phyloP scores from a whole-genome alignment of 2,797 vertebrate genomes.

The Sebastes paucispinis region DNA sequence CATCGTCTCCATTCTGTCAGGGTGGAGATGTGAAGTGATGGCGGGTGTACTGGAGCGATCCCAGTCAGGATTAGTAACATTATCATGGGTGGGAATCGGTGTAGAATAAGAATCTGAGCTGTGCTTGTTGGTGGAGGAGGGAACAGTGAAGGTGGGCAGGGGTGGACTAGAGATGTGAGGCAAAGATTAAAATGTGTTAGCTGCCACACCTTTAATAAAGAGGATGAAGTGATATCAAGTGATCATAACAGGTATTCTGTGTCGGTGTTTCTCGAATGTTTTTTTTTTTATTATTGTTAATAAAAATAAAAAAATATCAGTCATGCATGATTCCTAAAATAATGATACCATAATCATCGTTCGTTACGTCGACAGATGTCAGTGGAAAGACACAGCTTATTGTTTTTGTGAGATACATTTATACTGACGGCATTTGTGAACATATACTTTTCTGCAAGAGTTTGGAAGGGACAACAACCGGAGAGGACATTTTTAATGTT shows the following conservation, averaged over 20 bases:
- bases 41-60: constrained; percentile 56
- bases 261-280: background rate
- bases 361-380: background rate
- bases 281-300: background rate
- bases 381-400: background rate
- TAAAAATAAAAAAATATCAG: background rate
- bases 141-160: background rate
- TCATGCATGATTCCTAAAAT: background rate
- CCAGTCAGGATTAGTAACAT: constrained; percentile 69
- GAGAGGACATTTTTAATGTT: background rate
- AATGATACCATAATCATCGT: too few species aligned
- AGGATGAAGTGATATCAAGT: background rate
- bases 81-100: constrained; percentile 63
- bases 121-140: background rate
- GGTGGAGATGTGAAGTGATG: constrained; percentile 53
- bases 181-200: constrained; percentile 29
- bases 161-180: background rate
- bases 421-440: background rate
- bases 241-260: background rate
- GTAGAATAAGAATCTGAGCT: constrained; percentile 38
- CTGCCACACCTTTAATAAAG: background rate
- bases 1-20: constrained; percentile 67
- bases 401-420: background rate
- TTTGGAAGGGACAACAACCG: background rate
- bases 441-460: background rate